phyloP scores from a whole-genome alignment of 2,888 invertebrate genomes.

The Xestobium rufovillosum region DNA sequence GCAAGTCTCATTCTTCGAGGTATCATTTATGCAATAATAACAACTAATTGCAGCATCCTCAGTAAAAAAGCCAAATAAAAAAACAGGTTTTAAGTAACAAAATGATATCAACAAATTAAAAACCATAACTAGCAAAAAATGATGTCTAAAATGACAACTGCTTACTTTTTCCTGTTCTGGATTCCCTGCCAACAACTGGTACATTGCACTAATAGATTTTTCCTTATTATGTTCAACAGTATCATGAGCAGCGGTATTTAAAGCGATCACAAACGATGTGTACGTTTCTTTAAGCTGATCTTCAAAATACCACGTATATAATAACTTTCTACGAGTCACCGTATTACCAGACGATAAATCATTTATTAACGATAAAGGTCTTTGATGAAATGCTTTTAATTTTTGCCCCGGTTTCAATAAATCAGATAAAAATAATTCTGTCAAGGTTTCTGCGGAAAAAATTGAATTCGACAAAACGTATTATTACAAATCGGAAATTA shows the following conservation, averaged over 20 bases:
- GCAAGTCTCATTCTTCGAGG: no score
- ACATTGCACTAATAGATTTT: conserved; percentile 69
- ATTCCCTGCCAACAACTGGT: conserved; percentile 66
- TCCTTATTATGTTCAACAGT: conserved; percentile 73
- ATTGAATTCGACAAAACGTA: conserved; percentile 1
- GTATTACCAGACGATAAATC: conserved; percentile 58
- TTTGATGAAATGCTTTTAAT: conserved; percentile 58
- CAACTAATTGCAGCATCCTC: no score
- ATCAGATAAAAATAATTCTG: conserved; percentile 69
- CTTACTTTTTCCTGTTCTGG: conserved; percentile 77
- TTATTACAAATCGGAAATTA: conserved; percentile 1
- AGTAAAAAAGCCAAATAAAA: no score
- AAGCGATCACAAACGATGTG: conserved; percentile 57
- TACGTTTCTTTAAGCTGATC: conserved; percentile 71
- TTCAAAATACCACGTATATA: conserved; percentile 83
- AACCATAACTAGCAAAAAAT: no score
- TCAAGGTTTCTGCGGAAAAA: conserved; percentile 58
- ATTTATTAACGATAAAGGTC: conserved; percentile 52
- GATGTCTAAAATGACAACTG: conserved; percentile 2
- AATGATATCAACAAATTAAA: no score
- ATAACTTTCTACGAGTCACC: conserved; percentile 54
- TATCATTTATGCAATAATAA: no score
- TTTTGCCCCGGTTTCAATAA: conserved; percentile 59
- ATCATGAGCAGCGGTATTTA: conserved; percentile 70
- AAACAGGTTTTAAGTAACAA: no score